These are phyloP conservation scores for Thunnus thynnus DNA, from an alignment of 2,113 vertebrate species.

Conservation along the genomic window DNA sequence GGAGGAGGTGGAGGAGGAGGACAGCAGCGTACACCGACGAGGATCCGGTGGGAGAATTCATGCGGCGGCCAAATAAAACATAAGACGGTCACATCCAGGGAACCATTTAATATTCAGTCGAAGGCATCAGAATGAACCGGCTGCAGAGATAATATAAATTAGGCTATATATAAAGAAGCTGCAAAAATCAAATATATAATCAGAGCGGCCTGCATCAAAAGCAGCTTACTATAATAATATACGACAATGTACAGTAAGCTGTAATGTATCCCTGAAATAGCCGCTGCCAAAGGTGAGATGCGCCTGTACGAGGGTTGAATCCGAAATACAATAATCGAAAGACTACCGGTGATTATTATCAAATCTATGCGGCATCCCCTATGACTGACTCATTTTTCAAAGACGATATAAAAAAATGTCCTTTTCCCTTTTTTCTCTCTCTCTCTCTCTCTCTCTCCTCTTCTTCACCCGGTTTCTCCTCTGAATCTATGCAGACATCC, in stretches of 20 bases:
- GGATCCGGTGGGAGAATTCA: slow-evolving; percentile 79
- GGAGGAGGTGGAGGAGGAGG: slow-evolving; percentile 46
- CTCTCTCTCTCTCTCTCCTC: background rate
- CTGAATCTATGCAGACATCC: slow-evolving; percentile 45
- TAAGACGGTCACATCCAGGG: slow-evolving; percentile 61
- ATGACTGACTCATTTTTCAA: slow-evolving; percentile 28
- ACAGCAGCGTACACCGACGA: slow-evolving; percentile 72
- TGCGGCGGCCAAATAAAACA: slow-evolving; percentile 71
- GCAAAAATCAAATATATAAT: background rate
- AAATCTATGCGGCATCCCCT: slow-evolving; percentile 56
- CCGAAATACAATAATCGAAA: slow-evolving; percentile 38
- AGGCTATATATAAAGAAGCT: background rate
- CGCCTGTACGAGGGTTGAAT: slow-evolving; percentile 41
- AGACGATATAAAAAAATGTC: slow-evolving; percentile 59
- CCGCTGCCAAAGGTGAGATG: slow-evolving; percentile 32
- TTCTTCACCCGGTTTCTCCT: slow-evolving; percentile 53
- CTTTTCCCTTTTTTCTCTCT: slow-evolving; percentile 5
- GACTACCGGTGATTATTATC: slow-evolving; percentile 27
- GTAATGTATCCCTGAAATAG: slow-evolving; percentile 59
- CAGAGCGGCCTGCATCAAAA: slow-evolving; percentile 17
- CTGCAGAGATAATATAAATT: background rate
- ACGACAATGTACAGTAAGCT: slow-evolving; percentile 40
- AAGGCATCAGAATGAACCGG: slow-evolving; percentile 39
- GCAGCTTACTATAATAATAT: slow-evolving; percentile 15
- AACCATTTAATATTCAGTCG: slow-evolving; percentile 35